Percentiles rank a stretch among this genome's conserved stretches.
phyloP scores from a whole-genome alignment of 2,113 vertebrate species.

The Chaetodon trifascialis region DNA sequence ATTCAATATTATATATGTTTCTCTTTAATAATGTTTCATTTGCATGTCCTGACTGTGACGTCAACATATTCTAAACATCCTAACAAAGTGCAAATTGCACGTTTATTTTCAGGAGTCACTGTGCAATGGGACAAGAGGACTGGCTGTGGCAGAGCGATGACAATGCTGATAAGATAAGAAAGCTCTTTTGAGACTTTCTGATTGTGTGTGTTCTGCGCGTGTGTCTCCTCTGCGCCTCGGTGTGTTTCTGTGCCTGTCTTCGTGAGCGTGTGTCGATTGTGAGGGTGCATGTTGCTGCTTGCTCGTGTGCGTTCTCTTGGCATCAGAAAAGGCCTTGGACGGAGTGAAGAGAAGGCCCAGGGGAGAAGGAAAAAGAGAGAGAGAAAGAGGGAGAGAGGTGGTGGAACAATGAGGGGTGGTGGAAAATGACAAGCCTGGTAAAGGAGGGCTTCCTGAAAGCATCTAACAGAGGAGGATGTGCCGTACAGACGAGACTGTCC shows the following conservation, averaged over 20 bases:
- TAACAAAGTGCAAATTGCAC: conserved; percentile 23
- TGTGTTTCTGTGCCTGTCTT: conserved; percentile 44
- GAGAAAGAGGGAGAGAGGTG: conserved; percentile 10
- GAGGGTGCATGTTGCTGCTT: conserved; percentile 72
- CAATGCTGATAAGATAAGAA: conserved; percentile 81
- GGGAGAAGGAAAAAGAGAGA: conserved; percentile 28
- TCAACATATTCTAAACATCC: conserved; percentile 14
- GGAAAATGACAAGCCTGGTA: conserved; percentile 79
- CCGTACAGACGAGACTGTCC: conserved; percentile 51
- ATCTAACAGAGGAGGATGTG: conserved; percentile 72
- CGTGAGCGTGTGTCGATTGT: conserved; percentile 42
- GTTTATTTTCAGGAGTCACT: conserved; percentile 36
- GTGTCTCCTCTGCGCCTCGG: conserved; percentile 36
- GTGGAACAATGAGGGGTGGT: conserved; percentile 77
- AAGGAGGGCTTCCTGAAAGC: conserved; percentile 82
- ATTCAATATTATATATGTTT: background rate
- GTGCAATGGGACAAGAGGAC: conserved; percentile 64
- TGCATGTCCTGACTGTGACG: background rate
- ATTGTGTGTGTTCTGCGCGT: conserved; percentile 65
- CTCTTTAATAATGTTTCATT: background rate
- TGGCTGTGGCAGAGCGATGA: conserved; percentile 76
- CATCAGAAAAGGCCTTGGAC: conserved; percentile 75
- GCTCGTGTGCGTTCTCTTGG: conserved; percentile 73
- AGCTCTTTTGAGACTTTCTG: conserved; percentile 74
- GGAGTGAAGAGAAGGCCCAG: conserved; percentile 58